phyloP scores from a whole-genome alignment of 1,140 invertebrate species.

The Drosophila oshimai region DNA sequence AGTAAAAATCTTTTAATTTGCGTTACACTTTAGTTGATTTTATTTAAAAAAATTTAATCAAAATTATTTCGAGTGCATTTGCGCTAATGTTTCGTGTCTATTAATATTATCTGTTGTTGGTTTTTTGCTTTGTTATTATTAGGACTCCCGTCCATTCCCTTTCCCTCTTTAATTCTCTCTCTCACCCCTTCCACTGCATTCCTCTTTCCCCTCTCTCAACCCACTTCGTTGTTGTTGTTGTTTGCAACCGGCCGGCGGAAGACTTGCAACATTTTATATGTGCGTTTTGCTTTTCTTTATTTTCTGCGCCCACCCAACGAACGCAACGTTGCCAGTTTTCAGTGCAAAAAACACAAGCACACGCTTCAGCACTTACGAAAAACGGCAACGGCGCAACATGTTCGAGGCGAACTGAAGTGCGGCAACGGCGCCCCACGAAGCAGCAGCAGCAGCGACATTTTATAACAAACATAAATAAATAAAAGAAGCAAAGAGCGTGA shows the following conservation, averaged over 20 bases:
- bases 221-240: slow-evolving; percentile 33
- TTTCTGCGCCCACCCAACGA: background rate
- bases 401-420: slow-evolving; percentile 4
- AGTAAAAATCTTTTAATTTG: too few relatives aligned
- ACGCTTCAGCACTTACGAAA: slow-evolving; percentile 16
- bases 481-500: slow-evolving; percentile 25
- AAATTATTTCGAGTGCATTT: background rate
- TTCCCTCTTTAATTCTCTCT: background rate
- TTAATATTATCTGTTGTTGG: slow-evolving; percentile 60
- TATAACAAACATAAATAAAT: slow-evolving; percentile 68
- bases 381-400: slow-evolving; percentile 44
- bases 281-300: slow-evolving; percentile 10
- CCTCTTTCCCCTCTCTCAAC: background rate
- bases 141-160: slow-evolving; percentile 11
- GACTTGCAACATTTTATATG: slow-evolving; percentile 61
- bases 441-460: slow-evolving; percentile 42
- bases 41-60: too few relatives aligned
- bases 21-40: too few relatives aligned
- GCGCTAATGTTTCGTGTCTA: slow-evolving; percentile 56
- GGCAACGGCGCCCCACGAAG: background rate
- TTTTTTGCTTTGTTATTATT: slow-evolving; percentile 43
- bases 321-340: slow-evolving; percentile 57
- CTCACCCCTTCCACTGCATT: background rate
- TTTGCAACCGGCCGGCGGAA: slow-evolving; percentile 63
- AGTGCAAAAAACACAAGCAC: slow-evolving; percentile 23